Evolutionary conservation across 2,888 invertebrate species (phyloP), one percentile per base, ranked within the genome.

Genomic region (Hartigia nigra): DNA sequence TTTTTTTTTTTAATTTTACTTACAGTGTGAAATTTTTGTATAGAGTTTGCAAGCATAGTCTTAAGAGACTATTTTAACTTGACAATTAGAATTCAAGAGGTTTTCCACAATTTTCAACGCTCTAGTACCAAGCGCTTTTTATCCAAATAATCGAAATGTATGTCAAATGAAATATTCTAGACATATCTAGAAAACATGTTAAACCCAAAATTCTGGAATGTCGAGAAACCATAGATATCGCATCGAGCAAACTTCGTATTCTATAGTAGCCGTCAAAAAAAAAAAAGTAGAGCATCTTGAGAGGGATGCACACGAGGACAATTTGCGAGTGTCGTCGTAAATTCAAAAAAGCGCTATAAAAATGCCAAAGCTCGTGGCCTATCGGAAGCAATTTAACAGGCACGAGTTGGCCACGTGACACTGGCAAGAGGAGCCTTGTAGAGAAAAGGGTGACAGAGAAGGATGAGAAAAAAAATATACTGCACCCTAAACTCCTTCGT

Each of bases 371-470:
- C 81, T 83, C 77, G 79, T 79, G 81, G 83, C 80, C 82, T 86
- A 88, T 87, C 87, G 87, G 89, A 88, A 89, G 86, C 85, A 86
- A 89, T 89, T 89, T 88, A 89, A 85, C 85, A 82, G 87, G 80
- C 72, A 34, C 72, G 72, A 72, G 31, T 72, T 23, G 32, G 72
- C 72, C 72, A 34, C 72, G 72, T 78, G 85, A 80, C 87, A 87
- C 87, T 88, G 87, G 85, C 87, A 76, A n/a, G 39, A 55, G 80
- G 5, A 9, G 55, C 14, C 39, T 23, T 23, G 5, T 23, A 55
- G 23, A 55, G 23, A 55, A 55, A 55, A 55, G 55, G 23, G 9
- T 55, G 55, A 55, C 23, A 9, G 55, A 55, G 55, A 9, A 55
- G 9, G 55, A 55, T 55, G 55, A 39, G 23, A 55, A 55, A 39